A percentile compares a stretch with the other conserved stretches of the same genome.
Conservation (phyloP, 1,140 invertebrate species). For the Drosophila grimshawi region DNA sequence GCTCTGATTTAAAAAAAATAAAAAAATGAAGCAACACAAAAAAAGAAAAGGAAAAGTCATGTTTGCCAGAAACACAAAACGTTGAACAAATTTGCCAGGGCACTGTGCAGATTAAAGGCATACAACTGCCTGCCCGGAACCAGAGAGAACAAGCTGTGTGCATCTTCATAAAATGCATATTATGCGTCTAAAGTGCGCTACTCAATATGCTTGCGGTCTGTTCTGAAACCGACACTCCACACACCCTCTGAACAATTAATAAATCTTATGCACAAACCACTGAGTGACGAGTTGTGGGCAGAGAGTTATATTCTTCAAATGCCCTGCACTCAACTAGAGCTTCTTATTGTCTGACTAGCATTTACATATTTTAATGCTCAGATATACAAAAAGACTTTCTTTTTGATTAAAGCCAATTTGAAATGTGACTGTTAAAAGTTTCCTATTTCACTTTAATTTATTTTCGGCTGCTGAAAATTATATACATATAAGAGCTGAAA, state of each 20-base stretch:
- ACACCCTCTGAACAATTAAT: not conserved
- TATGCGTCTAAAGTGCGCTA: slow-evolving; percentile 22
- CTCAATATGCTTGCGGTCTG: slow-evolving; percentile 1
- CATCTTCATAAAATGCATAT: slow-evolving; percentile 40
- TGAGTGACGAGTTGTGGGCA: not conserved
- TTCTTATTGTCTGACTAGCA: slow-evolving; percentile 1
- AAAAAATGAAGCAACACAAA: slow-evolving; percentile 17
- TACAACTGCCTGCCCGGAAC: slow-evolving; percentile 23
- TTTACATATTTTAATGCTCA: not conserved
- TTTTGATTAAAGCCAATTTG: not conserved
- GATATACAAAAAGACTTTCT: not conserved
- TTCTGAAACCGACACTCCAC: not conserved
- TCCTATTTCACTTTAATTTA: not conserved
- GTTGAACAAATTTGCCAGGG: slow-evolving; percentile 56
- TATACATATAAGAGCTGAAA: not conserved
- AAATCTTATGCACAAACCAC: not conserved
- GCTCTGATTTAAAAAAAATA: slow-evolving; percentile 58
- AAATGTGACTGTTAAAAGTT: slow-evolving; percentile 8
- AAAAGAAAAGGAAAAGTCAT: slow-evolving; percentile 3
- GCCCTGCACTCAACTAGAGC: not conserved
- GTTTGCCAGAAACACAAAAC: slow-evolving; percentile 44
- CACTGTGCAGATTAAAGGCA: slow-evolving; percentile 56
- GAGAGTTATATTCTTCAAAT: not conserved
- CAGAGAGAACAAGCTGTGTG: slow-evolving; percentile 43
- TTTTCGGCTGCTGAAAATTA: not conserved